Conservation (phyloP, 2,797 vertebrate genomes). For the Pseudochromis fuscus region DNA sequence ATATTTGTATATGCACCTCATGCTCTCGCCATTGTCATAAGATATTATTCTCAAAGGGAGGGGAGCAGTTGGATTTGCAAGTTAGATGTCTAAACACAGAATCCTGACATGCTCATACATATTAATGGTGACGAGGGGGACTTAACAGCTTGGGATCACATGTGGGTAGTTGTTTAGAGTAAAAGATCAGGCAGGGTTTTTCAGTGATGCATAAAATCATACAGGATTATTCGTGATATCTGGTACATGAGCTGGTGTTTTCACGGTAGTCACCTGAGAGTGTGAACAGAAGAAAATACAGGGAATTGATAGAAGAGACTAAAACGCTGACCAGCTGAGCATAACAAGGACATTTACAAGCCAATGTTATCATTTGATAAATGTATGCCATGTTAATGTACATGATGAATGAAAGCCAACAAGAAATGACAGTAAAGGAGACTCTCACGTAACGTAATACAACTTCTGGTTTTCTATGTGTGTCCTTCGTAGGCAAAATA, state of each 20-base stretch:
- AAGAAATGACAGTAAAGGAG: background rate
- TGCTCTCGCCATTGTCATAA: slow-evolving; percentile 2
- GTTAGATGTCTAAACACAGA: slow-evolving; percentile 17
- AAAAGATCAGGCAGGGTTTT: slow-evolving; percentile 21
- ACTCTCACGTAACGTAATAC: no score
- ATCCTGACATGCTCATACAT: slow-evolving; percentile 10
- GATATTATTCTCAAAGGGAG: background rate
- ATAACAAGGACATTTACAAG: no score
- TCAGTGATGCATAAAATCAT: slow-evolving; percentile 8
- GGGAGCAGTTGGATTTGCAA: slow-evolving; percentile 5
- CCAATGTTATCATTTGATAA: background rate
- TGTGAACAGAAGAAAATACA: background rate
- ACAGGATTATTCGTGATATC: slow-evolving; percentile 3
- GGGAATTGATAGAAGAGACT: background rate
- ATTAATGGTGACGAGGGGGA: slow-evolving; percentile 7
- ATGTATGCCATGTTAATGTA: background rate
- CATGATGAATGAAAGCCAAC: slow-evolving; percentile 13
- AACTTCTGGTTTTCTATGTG: no score
- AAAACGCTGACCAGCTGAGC: background rate
- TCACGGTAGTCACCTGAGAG: background rate
- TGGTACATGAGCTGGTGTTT: slow-evolving; percentile 5
- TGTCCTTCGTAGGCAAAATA: no score
- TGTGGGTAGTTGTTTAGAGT: slow-evolving; percentile 5
- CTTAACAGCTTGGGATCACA: slow-evolving; percentile 10
- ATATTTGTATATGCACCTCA: background rate